phyloP scores from a whole-genome alignment of 2,888 invertebrate genomes.

The Petrolisthes cinctipes region DNA sequence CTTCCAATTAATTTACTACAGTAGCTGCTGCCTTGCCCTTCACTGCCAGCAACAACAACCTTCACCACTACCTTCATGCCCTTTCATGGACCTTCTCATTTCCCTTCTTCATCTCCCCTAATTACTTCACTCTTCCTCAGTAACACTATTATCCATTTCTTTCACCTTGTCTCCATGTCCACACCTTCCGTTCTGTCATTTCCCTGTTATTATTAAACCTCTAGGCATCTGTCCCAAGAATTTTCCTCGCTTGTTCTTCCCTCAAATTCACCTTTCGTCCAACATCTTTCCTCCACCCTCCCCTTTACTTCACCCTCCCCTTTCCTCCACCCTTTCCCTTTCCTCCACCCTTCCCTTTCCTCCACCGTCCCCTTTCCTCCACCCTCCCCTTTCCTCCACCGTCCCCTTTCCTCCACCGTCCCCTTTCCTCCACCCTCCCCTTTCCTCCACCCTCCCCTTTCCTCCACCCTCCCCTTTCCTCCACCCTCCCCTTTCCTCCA shows the following conservation, averaged over 20 bases:
- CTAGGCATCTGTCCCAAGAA: not conserved
- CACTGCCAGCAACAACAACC: no score
- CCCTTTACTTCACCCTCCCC: not conserved
- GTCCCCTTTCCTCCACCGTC: not conserved
- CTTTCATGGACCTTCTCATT: no score
- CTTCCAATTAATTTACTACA: no score
- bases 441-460: not conserved
- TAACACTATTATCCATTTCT: not conserved
- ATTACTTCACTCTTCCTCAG: not conserved
- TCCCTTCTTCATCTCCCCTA: no score
- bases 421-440: not conserved
- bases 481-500: not conserved
- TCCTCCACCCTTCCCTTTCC: not conserved
- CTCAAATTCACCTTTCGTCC: not conserved
- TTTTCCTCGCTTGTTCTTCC: not conserved
- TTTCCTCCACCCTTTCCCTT: not conserved
- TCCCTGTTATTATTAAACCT: not conserved
- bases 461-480: not conserved
- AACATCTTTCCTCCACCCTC: not conserved
- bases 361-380: not conserved
- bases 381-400: not conserved
- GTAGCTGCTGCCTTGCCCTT: no score
- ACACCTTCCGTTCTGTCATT: not conserved
- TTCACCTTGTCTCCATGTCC: not conserved
- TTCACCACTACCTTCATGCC: no score